These are phyloP conservation scores for Andrena dorsata DNA, from an alignment of 2,888 invertebrate genomes.

Conservation along the genomic window DNA sequence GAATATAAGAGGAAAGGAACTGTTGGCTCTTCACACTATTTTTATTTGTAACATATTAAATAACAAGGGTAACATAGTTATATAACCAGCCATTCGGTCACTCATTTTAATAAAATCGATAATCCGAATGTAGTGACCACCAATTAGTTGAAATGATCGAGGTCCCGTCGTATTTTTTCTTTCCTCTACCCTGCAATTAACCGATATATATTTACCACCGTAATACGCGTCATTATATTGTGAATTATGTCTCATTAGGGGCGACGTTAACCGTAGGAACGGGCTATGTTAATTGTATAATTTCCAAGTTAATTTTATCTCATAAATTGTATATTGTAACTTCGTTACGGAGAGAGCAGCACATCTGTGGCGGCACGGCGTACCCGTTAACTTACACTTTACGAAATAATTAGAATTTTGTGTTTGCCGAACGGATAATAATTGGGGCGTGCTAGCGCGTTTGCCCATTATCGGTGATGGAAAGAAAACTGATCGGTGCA, in stretches of 20 bases:
- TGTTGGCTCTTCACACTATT: too few species aligned
- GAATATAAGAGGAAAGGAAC: too few species aligned
- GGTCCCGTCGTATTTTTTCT: too few species aligned
- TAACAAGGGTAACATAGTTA: too few species aligned
- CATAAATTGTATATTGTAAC: constrained; percentile 32
- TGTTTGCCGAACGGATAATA: constrained; percentile 45
- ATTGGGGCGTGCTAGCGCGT: constrained; percentile 18
- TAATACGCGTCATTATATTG: constrained; percentile 22
- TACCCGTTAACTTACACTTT: constrained; percentile 48
- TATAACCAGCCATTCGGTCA: too few species aligned
- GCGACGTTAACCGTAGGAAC: constrained; percentile 33
- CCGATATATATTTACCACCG: neutral
- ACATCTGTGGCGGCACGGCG: neutral
- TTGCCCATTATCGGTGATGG: constrained; percentile 37
- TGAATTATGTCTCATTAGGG: constrained; percentile 48
- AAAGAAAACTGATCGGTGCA: constrained; percentile 14
- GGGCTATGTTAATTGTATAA: constrained; percentile 42
- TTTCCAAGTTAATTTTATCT: constrained; percentile 43
- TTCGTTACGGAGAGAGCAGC: constrained; percentile 13
- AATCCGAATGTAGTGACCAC: too few species aligned
- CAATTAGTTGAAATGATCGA: too few species aligned
- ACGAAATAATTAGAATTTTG: constrained; percentile 47
- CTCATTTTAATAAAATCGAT: too few species aligned
- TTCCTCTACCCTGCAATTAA: too few species aligned
- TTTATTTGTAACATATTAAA: too few species aligned